These are phyloP conservation scores for Cygnus buccinator DNA, from an alignment of 2,113 vertebrate genomes.

Conservation along the genomic window DNA sequence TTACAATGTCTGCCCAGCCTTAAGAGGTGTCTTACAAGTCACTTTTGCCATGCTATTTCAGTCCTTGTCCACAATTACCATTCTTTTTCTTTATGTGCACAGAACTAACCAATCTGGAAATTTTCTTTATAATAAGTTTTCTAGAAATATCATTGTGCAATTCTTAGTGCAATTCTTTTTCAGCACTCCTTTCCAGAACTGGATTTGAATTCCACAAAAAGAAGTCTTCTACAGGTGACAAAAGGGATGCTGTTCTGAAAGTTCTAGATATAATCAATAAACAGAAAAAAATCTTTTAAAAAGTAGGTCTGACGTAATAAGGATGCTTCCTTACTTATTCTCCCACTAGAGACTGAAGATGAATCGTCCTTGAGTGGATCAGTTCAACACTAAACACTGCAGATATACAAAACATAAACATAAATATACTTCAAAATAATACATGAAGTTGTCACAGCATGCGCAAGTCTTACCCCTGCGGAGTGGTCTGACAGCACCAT, in stretches of 20 bases:
- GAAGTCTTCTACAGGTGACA: not conserved
- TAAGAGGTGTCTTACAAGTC: not conserved
- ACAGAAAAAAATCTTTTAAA: not conserved
- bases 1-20: not conserved
- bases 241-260: not conserved
- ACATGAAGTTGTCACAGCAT: not conserved
- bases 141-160: not conserved
- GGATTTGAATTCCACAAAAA: not conserved
- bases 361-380: not conserved
- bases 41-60: not conserved
- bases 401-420: not conserved
- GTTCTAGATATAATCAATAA: not conserved
- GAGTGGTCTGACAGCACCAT: fast-evolving
- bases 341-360: not conserved
- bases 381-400: not conserved
- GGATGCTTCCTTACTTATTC: not conserved
- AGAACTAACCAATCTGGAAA: not conserved
- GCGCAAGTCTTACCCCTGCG: not conserved
- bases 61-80: not conserved
- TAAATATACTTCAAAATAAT: not conserved
- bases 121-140: not conserved
- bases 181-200: not conserved
- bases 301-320: not conserved
- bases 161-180: not conserved
- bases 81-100: not conserved